These are phyloP conservation scores for Clytia hemisphaerica DNA, from an alignment of 30 jellyfish, hydroid and myxozoan species.

Conservation along the genomic window DNA sequence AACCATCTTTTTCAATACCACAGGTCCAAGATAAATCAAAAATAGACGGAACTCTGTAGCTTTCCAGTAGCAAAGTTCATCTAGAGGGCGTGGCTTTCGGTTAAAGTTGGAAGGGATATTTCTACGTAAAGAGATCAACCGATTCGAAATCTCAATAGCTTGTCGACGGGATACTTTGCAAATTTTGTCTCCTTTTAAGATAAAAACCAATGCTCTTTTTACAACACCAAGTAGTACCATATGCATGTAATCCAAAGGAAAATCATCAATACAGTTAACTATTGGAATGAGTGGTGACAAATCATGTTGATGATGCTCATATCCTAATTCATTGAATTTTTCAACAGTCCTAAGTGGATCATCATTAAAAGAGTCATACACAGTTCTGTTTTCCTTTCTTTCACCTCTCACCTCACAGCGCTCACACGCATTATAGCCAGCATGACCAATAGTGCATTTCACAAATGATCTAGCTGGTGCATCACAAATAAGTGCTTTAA, in stretches of 20 bases:
- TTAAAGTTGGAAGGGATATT: slow-evolving; percentile 40
- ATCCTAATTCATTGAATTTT: no score
- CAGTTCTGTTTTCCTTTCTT: slow-evolving; percentile 11
- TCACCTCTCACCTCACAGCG: slow-evolving; percentile 45
- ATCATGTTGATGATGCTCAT: slow-evolving; percentile 16
- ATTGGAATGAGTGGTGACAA: slow-evolving; percentile 9
- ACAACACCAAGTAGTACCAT: slow-evolving; percentile 40
- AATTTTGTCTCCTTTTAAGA: slow-evolving; percentile 19
- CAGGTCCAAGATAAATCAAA: slow-evolving; percentile 41
- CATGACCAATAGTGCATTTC: slow-evolving; percentile 24
- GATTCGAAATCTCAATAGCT: slow-evolving; percentile 20
- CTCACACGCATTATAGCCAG: slow-evolving; percentile 52
- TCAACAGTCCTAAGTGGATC: no score
- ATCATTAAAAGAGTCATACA: no score
- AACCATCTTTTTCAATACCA: slow-evolving; percentile 39
- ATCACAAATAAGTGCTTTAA: slow-evolving; percentile 17
- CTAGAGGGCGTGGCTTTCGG: slow-evolving; percentile 45
- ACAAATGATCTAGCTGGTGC: slow-evolving; percentile 51
- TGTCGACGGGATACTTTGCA: slow-evolving; percentile 26
- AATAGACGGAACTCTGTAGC: slow-evolving; percentile 56
- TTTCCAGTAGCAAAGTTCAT: slow-evolving; percentile 44
- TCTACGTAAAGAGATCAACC: slow-evolving; percentile 3
- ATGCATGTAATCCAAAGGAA: slow-evolving; percentile 27
- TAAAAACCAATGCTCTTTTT: background rate
- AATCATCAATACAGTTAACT: slow-evolving; percentile 19